These are phyloP conservation scores for Calypte anna DNA, from an alignment of 2,113 vertebrate species.

Conservation along the genomic window DNA sequence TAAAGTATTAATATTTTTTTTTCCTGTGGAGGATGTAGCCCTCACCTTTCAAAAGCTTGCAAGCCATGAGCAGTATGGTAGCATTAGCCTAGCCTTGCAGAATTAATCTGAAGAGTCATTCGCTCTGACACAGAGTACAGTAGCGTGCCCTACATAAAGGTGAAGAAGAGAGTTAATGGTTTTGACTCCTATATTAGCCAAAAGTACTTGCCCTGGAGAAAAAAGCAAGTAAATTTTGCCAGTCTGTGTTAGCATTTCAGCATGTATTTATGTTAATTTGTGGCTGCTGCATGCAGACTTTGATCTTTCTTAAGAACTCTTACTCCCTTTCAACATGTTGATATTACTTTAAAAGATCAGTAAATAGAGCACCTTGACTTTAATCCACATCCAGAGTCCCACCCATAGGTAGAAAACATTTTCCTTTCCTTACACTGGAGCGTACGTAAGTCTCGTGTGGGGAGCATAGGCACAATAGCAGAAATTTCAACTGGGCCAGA, in stretches of 20 bases:
- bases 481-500: background rate
- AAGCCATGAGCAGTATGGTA: conserved; percentile 31
- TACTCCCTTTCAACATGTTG: conserved; percentile 50
- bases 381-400: conserved; percentile 58
- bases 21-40: background rate
- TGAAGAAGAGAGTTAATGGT: conserved; percentile 50
- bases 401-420: conserved; percentile 35
- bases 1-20: background rate
- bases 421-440: conserved; percentile 4
- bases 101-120: conserved; percentile 49
- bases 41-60: conserved; percentile 21
- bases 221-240: conserved; percentile 35
- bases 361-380: conserved; percentile 57
- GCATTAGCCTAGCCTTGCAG: conserved; percentile 9
- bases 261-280: conserved; percentile 63
- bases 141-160: conserved; percentile 52
- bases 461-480: background rate
- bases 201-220: conserved; percentile 51
- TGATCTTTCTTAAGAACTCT: conserved; percentile 55
- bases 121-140: background rate
- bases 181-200: conserved; percentile 39
- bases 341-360: conserved; percentile 48
- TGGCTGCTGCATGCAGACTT: conserved; percentile 44
- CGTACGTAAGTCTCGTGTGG: background rate
- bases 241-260: conserved; percentile 36